A percentile compares a stretch with the other conserved stretches of the same genome.
Conservation (phyloP, 2,113 vertebrate species). For the Megaceryle torquata region DNA sequence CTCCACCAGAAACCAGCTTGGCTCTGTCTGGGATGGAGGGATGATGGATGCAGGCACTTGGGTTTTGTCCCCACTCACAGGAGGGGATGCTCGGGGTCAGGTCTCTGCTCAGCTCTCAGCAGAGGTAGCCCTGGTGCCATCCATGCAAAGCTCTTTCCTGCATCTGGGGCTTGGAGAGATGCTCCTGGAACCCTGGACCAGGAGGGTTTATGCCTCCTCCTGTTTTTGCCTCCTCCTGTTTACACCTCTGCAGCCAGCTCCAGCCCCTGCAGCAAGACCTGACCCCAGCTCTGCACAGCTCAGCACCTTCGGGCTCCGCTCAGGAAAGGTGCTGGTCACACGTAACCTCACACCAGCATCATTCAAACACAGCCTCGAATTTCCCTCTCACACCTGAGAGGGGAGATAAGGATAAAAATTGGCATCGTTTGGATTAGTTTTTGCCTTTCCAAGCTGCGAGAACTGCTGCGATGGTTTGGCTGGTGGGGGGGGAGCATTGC, state of each 20-base stretch:
- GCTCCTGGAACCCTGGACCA: not conserved
- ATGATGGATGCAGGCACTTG: not conserved
- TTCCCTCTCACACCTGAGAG: not conserved
- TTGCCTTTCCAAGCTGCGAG: not conserved
- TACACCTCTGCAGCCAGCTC: not conserved
- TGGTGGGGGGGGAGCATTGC: not conserved
- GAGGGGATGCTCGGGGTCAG: not conserved
- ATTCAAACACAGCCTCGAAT: not conserved
- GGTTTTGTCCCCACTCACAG: fast-evolving
- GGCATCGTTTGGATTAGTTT: fast-evolving
- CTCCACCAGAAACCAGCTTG: not conserved
- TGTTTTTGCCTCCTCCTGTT: not conserved
- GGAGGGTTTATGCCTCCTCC: not conserved
- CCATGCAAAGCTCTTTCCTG: not conserved
- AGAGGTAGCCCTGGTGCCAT: not conserved
- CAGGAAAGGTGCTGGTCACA: fast-evolving
- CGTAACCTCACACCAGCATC: not conserved
- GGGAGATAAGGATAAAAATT: not conserved
- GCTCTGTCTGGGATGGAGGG: not conserved
- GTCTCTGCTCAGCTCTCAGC: not conserved
- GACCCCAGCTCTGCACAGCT: not conserved
- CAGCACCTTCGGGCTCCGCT: not conserved
- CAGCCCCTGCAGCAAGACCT: not conserved
- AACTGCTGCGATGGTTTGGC: not conserved
- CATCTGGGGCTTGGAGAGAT: not conserved